phyloP scores from a whole-genome alignment of 1,140 invertebrate genomes.

The Trypoxylus dichotomus region DNA sequence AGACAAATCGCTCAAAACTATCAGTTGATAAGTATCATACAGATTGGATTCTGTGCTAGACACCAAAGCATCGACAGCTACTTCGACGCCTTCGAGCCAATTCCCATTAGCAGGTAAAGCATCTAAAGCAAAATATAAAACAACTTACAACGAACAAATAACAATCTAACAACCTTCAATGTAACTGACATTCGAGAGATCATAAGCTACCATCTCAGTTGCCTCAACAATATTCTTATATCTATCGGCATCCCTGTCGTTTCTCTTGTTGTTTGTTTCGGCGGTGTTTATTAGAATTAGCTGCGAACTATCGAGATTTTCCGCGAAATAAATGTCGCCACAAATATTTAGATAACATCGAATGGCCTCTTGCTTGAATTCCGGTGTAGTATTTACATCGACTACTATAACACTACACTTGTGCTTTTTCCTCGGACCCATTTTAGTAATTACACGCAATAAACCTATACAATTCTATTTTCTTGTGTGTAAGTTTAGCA shows the following conservation, averaged over 20 bases:
- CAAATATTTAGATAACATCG: not conserved
- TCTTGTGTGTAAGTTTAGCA: too few species aligned
- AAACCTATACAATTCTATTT: not conserved
- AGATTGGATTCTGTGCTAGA: not conserved
- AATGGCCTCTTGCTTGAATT: not conserved
- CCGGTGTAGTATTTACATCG: not conserved
- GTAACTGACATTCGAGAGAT: not conserved
- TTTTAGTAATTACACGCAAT: not conserved
- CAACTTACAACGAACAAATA: not conserved
- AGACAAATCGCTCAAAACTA: not conserved
- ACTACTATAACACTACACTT: constrained; percentile 9
- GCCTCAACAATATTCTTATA: not conserved
- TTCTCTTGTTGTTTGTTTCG: not conserved
- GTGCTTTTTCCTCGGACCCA: not conserved
- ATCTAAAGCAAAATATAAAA: not conserved
- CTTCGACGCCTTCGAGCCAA: constrained; percentile 11
- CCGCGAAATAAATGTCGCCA: not conserved
- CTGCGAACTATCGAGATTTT: not conserved
- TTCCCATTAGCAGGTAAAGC: not conserved
- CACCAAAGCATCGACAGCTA: not conserved
- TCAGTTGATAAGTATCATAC: not conserved
- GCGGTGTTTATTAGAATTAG: not conserved
- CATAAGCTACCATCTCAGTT: constrained; percentile 14
- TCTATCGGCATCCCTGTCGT: not conserved
- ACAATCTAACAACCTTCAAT: not conserved